A percentile compares a stretch with the other conserved stretches of the same genome.
These are phyloP conservation scores for Sceliomorpha sp. DNA, from an alignment of 2,888 invertebrate genomes.

Conservation along the genomic window DNA sequence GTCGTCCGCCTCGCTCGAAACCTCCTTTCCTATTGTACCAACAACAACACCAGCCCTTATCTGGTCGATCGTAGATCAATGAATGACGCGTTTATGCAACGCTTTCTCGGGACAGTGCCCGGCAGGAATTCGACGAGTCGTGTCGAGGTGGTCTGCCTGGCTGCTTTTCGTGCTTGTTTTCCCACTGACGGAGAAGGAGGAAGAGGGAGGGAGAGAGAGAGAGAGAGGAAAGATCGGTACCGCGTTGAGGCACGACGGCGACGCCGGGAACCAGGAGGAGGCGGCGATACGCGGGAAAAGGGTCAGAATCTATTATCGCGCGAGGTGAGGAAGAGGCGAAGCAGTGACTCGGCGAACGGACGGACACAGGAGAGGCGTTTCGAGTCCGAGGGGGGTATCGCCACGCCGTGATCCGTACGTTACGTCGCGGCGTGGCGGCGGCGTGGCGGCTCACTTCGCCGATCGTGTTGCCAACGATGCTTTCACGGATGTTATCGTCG, in stretches of 20 bases:
- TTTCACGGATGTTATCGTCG: no score
- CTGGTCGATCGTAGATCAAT: conserved; percentile 9
- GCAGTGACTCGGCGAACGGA: conserved; percentile 69
- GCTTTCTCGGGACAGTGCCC: conserved; percentile 15
- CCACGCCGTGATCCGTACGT: conserved; percentile 10
- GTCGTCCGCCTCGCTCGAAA: no score
- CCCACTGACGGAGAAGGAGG: no score
- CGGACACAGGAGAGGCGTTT: conserved; percentile 77
- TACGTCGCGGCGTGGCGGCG: no score
- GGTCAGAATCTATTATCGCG: conserved; percentile 58
- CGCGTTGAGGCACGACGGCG: no score
- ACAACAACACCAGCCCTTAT: conserved; percentile 4
- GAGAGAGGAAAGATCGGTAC: no score
- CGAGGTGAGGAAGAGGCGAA: conserved; percentile 46
- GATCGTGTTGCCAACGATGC: neutral
- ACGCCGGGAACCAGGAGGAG: neutral
- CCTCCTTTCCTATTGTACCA: conserved; percentile 20
- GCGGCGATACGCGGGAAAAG: conserved; percentile 14
- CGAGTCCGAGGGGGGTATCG: conserved; percentile 70
- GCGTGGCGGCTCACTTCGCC: conserved; percentile 13
- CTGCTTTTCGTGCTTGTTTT: conserved; percentile 24
- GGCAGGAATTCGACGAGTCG: conserved; percentile 16
- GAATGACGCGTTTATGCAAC: conserved; percentile 23
- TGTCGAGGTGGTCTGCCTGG: conserved; percentile 13
- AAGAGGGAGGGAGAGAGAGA: no score